Conservation (phyloP, 2,797 vertebrate species). For the Parauchenoglanis ngamensis region DNA sequence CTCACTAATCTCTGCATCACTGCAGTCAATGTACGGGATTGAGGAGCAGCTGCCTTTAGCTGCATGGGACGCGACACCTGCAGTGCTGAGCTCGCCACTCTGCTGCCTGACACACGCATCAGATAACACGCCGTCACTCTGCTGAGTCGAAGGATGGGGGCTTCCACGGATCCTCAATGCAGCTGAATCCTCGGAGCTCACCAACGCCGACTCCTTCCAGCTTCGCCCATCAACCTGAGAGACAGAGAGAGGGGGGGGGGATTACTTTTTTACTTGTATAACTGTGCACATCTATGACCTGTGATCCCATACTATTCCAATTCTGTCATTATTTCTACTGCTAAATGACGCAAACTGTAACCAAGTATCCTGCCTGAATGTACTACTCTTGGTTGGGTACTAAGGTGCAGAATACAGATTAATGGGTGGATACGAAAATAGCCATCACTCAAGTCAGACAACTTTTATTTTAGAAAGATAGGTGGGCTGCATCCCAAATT, state of each 20-base stretch:
- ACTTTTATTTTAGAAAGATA: background rate
- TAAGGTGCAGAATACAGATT: background rate
- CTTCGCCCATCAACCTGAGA: conserved; percentile 78
- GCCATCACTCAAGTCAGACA: background rate
- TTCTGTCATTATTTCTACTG: background rate
- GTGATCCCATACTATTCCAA: background rate
- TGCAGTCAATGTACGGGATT: conserved; percentile 86
- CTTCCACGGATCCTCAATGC: conserved; percentile 70
- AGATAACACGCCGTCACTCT: conserved; percentile 65
- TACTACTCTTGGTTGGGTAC: background rate
- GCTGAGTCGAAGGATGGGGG: conserved; percentile 71
- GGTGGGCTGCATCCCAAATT: background rate
- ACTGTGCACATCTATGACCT: background rate
- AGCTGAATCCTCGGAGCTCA: conserved; percentile 74
- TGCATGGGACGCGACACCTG: conserved; percentile 90
- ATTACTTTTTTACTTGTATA: background rate
- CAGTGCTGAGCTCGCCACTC: conserved; percentile 82
- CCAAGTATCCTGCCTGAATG: background rate
- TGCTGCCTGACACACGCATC: conserved; percentile 76
- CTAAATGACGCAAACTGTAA: background rate
- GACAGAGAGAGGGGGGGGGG: background rate
- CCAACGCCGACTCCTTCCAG: conserved; percentile 77
- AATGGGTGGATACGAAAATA: background rate
- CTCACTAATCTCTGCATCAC: conserved; percentile 83
- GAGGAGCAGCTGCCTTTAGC: conserved; percentile 82